Base-by-base conservation (phyloP, 2,888 invertebrate species). In the Xanthia togata region DNA sequence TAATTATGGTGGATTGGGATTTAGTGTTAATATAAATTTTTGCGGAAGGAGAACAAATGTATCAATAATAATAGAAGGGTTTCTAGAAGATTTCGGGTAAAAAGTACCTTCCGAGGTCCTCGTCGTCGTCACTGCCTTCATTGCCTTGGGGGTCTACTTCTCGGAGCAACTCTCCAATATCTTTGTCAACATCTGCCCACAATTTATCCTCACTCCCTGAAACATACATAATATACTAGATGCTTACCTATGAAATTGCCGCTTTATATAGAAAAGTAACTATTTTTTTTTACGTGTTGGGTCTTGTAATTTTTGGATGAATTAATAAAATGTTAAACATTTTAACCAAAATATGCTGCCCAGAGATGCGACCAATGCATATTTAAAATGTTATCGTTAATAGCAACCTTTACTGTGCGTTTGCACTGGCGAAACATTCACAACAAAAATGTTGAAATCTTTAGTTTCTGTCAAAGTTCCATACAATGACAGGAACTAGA, bases 171-270 rank as follows among this genome's bases (percentile, higher is more conserved):
- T 98, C 98, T 9, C 98, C 98, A 79, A 98, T 96, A 92, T 98
- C 98, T 91, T 98, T 98, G 91, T 98, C 98, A 50, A 98, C 98
- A 92, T 98, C 98, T 44, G 98, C 98, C 98, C 98, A 98, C 75
- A 98, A 90, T 89, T 98, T 98, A 88, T 98, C 98, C 87, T 98
- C 97, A 78, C 95, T 97, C 50, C 95, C 97, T 95, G 82, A 38
- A 87, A 88, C 20, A 70, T 26, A 68, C 35, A 59, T 67, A 23
- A 31, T 67, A 35, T 53, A 35, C 5, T 50, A 47, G 31, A 8
- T 31, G 31, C 8, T 44, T 47, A 47, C 23, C 20, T 65, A 47
- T 23, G 23, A 50, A 67, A 67, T 50, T 67, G 8, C 14, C 31
- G 20, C 20, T 9, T 11, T 14, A 63, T 6, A 23, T 62, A 41